Base-by-base conservation (phyloP, 2,113 vertebrate species). In the Hemichromis elongatus region DNA sequence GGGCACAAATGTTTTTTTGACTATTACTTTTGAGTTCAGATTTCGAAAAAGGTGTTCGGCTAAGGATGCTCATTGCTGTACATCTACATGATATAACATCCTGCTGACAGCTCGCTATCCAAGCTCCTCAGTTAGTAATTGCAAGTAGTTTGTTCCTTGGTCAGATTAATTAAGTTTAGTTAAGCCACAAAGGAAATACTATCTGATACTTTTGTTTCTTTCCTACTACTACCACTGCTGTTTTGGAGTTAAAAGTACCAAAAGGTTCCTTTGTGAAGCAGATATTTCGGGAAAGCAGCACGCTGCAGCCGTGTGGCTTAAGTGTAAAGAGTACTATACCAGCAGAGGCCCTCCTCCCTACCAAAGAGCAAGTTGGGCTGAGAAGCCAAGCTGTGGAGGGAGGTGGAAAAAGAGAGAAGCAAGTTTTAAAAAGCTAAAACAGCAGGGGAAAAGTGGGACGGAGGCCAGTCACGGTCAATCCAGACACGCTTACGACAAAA, bases 361-460 rank as follows among this genome's bases (percentile, higher is more conserved):
- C 95, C 95, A 93, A 96, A 95, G 86, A 96, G 94, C 91, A 96
- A 93, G 94, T 95, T 95, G 94, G 95, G 95, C 92, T 96, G 96
- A 92, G 96, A 95, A 88, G 95, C 95, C 94, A 96, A 92, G 90
- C 95, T 96, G 95, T 91, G 90, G 93, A 94, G 90, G 94, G 66
- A 91, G 89, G 88, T 47, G 87, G 83, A 70, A 57, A 83, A 18
- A 77, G 18, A 81, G 53, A 87, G 75, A 87, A 9, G 75, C 59
- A 87, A 40, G 63, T 82, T 82, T 87, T 52, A 80, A 40, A 79
- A 89, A 86, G 87, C 88, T 85, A 52, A 66, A 83, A 92, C 84
- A 90, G 90, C 90, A 90, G 79, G 87, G 73, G 5, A 77, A 79
- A 80, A 81, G n/a, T 30, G 77, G 54, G 33, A 68, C 7, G 19